Evolutionary conservation across 2,113 vertebrate genomes (phyloP).

Genomic region (Alethe diademata): DNA sequence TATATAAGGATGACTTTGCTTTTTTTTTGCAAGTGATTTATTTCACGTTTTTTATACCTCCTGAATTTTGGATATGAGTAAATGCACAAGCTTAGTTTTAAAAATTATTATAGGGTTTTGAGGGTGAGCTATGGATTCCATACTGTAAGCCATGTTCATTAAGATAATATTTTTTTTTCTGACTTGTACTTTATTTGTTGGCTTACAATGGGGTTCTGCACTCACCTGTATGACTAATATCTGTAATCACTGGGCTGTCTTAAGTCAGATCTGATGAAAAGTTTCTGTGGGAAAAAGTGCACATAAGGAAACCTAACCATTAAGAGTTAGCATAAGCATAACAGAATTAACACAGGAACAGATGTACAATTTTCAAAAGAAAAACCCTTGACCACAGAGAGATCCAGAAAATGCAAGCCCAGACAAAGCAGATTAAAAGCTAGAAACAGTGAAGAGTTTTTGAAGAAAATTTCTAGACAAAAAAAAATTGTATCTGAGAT

Average conservation of each 20-base stretch:
- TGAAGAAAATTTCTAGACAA: background rate
- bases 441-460: background rate
- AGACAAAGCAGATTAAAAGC: background rate
- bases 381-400: background rate
- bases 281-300: background rate
- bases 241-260: background rate
- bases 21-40: background rate
- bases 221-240: background rate
- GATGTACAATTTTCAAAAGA: background rate
- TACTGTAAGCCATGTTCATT: background rate
- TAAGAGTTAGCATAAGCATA: background rate
- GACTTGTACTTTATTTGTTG: background rate
- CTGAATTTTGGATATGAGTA: background rate
- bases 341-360: background rate
- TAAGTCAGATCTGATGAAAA: background rate
- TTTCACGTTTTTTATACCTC: background rate
- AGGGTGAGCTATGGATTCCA: background rate
- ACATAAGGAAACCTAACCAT: background rate
- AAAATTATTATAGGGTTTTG: background rate
- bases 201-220: background rate
- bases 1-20: background rate
- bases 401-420: background rate
- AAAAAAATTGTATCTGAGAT: background rate
- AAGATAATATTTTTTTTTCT: background rate
- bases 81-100: background rate